phyloP scores from a whole-genome alignment of 2,888 invertebrate genomes.

The Amphiduros pacificus region DNA sequence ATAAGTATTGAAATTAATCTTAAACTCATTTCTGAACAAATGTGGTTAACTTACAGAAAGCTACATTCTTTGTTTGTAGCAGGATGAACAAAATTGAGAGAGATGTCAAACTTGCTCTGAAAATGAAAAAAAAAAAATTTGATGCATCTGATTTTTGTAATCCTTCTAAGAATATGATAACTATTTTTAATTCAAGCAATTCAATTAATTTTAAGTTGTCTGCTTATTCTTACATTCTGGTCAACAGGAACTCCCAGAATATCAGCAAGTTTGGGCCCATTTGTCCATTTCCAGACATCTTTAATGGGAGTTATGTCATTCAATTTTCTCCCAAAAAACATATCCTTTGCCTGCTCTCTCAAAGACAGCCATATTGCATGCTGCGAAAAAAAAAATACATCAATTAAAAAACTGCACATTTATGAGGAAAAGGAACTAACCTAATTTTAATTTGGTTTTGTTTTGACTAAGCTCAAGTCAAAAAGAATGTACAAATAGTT shows the following conservation, averaged over 20 bases:
- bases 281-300: constrained; percentile 78
- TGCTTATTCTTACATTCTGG: constrained; percentile 13
- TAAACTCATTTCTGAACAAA: no score
- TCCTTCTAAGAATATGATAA: no score
- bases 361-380: constrained; percentile 15
- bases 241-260: constrained; percentile 55
- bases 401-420: no score
- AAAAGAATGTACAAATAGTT: no score
- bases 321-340: constrained; percentile 8
- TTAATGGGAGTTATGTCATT: constrained; percentile 65
- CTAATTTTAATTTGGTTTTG: no score
- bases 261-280: constrained; percentile 67
- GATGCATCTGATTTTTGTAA: neutral
- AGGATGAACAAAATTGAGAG: constrained; percentile 62
- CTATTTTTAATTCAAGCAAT: neutral
- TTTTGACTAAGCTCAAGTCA: no score
- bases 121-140: constrained; percentile 32
- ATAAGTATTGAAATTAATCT: no score
- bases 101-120: constrained; percentile 52
- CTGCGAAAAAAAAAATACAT: constrained; percentile 3
- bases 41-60: constrained; percentile 62
- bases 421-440: no score
- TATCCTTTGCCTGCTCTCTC: constrained; percentile 12
- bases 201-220: neutral
- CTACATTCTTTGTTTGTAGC: constrained; percentile 67